Evolutionary conservation across 2,888 invertebrate genomes (phyloP).

Genomic region (Kryphioiulus occultus): DNA sequence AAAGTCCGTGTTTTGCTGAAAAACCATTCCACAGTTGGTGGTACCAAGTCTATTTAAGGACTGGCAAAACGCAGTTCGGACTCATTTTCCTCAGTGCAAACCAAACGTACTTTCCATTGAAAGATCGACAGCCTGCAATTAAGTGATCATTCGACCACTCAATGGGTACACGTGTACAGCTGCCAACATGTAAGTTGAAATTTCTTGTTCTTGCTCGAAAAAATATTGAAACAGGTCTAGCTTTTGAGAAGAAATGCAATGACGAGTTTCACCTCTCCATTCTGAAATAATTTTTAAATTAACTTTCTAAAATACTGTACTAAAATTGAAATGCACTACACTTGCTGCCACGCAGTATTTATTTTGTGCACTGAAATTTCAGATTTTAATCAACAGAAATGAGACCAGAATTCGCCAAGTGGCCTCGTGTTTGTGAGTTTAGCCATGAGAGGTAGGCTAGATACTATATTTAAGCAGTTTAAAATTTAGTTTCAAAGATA

Average conservation of each 20-base stretch:
- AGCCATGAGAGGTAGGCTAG: not conserved
- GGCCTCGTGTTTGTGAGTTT: constrained; percentile 5
- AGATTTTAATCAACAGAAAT: not conserved
- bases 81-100: not conserved
- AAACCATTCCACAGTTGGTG: not conserved
- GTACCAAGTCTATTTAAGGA: not conserved
- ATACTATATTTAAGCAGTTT: not conserved
- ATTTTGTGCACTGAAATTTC: not conserved
- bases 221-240: too few relatives aligned
- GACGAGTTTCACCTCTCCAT: too few relatives aligned
- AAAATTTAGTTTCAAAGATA: not conserved
- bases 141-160: not conserved
- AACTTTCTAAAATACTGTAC: too few relatives aligned
- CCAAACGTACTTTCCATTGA: not conserved
- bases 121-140: not conserved
- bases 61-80: not conserved
- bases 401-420: not conserved
- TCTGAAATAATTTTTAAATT: too few relatives aligned
- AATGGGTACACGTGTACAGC: not conserved
- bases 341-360: too few relatives aligned
- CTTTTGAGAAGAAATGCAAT: too few relatives aligned
- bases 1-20: constrained; percentile 5
- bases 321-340: too few relatives aligned
- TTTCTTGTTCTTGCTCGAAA: not conserved
- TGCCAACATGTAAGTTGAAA: not conserved